Percentiles rank a stretch among this genome's conserved stretches.
phyloP scores from a whole-genome alignment of 2,888 invertebrate genomes.

The Sinohyriopsis cumingii region DNA sequence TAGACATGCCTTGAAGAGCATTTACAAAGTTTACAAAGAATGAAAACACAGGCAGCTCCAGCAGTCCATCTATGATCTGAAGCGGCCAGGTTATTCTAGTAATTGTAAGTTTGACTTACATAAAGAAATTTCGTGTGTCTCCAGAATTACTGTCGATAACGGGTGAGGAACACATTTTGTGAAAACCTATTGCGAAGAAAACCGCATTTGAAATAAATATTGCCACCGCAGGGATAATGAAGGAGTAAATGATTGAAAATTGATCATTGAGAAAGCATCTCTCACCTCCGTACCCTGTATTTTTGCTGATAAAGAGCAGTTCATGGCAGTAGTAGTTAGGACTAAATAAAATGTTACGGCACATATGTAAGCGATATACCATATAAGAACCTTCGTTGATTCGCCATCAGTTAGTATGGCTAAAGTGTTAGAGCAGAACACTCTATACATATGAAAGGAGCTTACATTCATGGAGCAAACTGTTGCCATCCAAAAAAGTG shows the following conservation, averaged over 20 bases:
- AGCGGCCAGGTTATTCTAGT: constrained; percentile 55
- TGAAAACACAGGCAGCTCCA: constrained; percentile 36
- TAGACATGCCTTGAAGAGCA: constrained; percentile 49
- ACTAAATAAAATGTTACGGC: constrained; percentile 19
- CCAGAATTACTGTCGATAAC: constrained; percentile 12
- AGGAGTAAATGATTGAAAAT: constrained; percentile 25
- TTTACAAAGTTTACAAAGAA: constrained; percentile 44
- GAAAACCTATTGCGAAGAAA: constrained; percentile 38
- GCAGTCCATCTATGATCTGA: constrained; percentile 44
- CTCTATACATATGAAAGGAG: constrained; percentile 37
- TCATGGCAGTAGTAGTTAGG: constrained; percentile 8
- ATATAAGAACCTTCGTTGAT: not conserved
- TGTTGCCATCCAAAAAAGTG: constrained; percentile 47
- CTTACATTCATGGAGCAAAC: constrained; percentile 43
- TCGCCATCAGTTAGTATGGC: not conserved
- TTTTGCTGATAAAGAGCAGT: constrained; percentile 12
- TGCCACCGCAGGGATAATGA: constrained; percentile 39
- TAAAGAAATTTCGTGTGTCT: constrained; percentile 33
- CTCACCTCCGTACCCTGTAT: constrained; percentile 33
- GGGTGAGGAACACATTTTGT: constrained; percentile 26
- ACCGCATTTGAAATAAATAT: constrained; percentile 39
- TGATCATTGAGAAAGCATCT: constrained; percentile 27
- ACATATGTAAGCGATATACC: constrained; percentile 20
- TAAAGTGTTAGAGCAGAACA: not conserved
- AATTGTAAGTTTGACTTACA: constrained; percentile 49